These are phyloP conservation scores for Sclerurus mexicanus DNA, from an alignment of 2,113 vertebrate species.

Conservation along the genomic window DNA sequence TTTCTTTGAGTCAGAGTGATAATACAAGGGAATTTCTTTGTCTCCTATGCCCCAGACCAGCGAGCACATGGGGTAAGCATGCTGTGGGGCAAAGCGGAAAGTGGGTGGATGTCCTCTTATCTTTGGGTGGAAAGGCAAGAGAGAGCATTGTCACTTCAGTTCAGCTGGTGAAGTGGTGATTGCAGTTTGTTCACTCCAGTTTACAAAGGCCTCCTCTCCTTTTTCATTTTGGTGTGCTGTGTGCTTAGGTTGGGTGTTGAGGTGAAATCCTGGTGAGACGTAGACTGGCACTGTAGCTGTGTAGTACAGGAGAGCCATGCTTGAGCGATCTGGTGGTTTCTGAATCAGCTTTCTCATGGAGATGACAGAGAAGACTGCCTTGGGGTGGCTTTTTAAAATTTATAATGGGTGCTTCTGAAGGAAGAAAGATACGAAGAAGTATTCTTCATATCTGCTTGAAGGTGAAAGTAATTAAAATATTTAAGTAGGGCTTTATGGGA, in stretches of 20 bases:
- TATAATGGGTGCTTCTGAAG: not conserved
- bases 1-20: not conserved
- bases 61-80: not conserved
- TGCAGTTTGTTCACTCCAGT: not conserved
- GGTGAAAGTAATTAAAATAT: not conserved
- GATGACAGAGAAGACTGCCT: not conserved
- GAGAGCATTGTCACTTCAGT: not conserved
- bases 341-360: accelerated
- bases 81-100: not conserved
- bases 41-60: not conserved
- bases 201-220: not conserved
- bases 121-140: not conserved
- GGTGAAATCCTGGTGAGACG: accelerated
- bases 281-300: not conserved
- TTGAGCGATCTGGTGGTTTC: no score
- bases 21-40: not conserved
- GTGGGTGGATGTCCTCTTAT: not conserved
- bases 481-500: not conserved
- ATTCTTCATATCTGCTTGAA: not conserved
- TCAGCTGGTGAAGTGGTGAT: not conserved
- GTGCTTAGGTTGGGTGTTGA: accelerated
- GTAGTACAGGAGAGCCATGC: accelerated
- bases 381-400: not conserved
- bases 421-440: not conserved
- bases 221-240: not conserved